Percentiles rank a stretch among this genome's conserved stretches.
Evolutionary conservation across 2,888 invertebrate species (phyloP).

Genomic region (Diabrotica balteata): DNA sequence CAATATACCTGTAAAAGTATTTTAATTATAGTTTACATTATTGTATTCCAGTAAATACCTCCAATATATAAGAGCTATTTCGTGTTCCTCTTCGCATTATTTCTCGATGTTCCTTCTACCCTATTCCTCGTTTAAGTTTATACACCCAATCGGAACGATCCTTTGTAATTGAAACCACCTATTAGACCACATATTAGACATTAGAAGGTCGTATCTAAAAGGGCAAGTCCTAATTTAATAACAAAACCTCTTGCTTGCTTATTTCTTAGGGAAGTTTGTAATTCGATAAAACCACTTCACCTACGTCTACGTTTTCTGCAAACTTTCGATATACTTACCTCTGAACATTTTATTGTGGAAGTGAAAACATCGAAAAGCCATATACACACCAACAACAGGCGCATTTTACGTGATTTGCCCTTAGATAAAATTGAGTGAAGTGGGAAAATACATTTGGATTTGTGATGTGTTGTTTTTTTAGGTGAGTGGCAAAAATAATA

Average conservation of each 20-base stretch:
- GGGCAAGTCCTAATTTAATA: constrained; percentile 16
- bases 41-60: too few relatives aligned
- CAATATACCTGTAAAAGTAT: too few relatives aligned
- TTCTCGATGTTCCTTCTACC: too few relatives aligned
- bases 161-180: constrained; percentile 7
- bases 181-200: constrained; percentile 5
- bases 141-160: too few relatives aligned
- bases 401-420: constrained; percentile 27
- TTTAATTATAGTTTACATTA: too few relatives aligned
- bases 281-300: constrained; percentile 25
- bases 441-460: constrained; percentile 10
- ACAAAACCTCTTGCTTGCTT: constrained; percentile 14
- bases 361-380: constrained; percentile 29
- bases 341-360: constrained; percentile 21
- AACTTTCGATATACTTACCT: constrained; percentile 19
- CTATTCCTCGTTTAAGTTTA: too few relatives aligned
- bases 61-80: too few relatives aligned
- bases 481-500: too few relatives aligned
- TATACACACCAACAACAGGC: constrained; percentile 25
- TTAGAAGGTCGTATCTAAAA: constrained; percentile 7
- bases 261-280: constrained; percentile 14
- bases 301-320: constrained; percentile 18
- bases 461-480: not conserved
- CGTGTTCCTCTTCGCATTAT: too few relatives aligned
- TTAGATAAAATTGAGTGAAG: constrained; percentile 8